These are phyloP conservation scores for Centropus bengalensis DNA, from an alignment of 2,113 vertebrate genomes.

Conservation along the genomic window DNA sequence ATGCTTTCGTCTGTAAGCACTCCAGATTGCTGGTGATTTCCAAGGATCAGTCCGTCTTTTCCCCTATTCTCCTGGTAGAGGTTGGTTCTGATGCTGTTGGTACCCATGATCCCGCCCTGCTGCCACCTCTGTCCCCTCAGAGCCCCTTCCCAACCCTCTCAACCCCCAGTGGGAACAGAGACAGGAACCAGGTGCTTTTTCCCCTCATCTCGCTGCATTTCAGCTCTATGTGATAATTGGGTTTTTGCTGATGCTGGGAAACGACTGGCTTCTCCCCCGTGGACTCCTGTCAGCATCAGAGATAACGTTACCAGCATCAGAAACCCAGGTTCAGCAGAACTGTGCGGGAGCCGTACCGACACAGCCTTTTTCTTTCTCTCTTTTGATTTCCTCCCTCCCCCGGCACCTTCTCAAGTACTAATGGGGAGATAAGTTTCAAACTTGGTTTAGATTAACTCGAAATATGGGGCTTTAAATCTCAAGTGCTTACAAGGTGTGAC, in stretches of 20 bases:
- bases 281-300: conserved; percentile 43
- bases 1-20: not conserved
- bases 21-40: not conserved
- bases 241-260: conserved; percentile 59
- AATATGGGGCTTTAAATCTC: conserved; percentile 66
- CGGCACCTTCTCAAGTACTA: conserved; percentile 53
- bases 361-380: not conserved
- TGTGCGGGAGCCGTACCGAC: not conserved
- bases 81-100: not conserved
- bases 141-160: not conserved
- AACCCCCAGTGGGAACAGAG: accelerated
- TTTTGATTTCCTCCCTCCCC: not conserved
- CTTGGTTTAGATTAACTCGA: conserved; percentile 64
- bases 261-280: not conserved
- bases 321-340: conserved; percentile 54
- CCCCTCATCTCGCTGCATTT: not conserved
- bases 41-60: not conserved
- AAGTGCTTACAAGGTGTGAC: conserved; percentile 71
- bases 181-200: not conserved
- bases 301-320: conserved; percentile 33
- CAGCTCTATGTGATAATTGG: not conserved
- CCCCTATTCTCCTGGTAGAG: not conserved
- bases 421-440: conserved; percentile 63
- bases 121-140: not conserved
- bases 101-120: not conserved